Conservation (phyloP, 2,797 vertebrate genomes). For the Varecia variegata region DNA sequence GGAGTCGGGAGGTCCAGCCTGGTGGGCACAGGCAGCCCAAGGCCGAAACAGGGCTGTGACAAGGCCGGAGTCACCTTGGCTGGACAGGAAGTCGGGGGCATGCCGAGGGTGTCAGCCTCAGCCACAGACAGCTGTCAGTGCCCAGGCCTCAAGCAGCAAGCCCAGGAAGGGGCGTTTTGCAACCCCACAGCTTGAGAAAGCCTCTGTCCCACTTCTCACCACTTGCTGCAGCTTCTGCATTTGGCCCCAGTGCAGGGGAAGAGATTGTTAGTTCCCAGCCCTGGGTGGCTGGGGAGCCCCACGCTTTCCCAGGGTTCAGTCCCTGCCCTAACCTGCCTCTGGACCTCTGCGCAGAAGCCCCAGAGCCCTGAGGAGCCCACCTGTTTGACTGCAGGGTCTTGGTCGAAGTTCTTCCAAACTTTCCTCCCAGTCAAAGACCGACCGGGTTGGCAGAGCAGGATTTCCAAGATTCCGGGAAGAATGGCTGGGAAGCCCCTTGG, state of each 20-base stretch:
- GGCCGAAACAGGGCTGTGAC: fast-evolving
- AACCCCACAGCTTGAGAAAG: conserved; percentile 13
- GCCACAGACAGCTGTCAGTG: neutral
- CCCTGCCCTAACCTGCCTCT: neutral
- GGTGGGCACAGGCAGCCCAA: neutral
- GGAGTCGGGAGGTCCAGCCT: neutral
- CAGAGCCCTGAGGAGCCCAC: neutral
- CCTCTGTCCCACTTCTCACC: neutral
- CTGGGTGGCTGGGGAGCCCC: neutral
- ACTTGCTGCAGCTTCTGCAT: neutral
- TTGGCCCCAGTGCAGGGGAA: neutral
- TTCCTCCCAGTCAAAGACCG: neutral
- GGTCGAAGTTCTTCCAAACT: neutral
- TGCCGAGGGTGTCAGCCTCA: neutral
- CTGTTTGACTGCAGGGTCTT: neutral
- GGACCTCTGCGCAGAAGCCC: neutral
- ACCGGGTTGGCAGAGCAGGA: neutral
- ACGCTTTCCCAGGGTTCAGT: neutral
- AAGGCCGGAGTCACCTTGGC: neutral
- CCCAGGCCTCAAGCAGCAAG: conserved; percentile 13
- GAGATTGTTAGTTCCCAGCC: conserved; percentile 16
- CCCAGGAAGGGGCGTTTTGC: neutral
- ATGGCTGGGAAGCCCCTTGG: neutral
- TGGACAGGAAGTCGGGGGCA: neutral
- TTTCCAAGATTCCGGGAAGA: neutral